A percentile compares a stretch with the other conserved stretches of the same genome.
Evolutionary conservation across 2,888 invertebrate genomes (phyloP).

Genomic region (Adela reaumurella): DNA sequence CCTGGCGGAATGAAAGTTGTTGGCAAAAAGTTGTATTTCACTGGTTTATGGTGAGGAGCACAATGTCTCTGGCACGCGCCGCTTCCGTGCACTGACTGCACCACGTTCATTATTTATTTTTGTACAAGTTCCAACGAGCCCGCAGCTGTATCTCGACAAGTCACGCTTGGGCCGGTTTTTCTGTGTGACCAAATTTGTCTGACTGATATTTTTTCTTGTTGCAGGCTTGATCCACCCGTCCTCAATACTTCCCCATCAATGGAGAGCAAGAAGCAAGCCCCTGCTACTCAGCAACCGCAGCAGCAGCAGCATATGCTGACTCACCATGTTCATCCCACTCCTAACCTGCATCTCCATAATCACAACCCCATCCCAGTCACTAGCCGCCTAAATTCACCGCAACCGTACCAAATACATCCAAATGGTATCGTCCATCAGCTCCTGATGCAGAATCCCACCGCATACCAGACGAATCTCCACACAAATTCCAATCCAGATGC

Average conservation of each 20-base stretch:
- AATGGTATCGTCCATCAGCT: constrained; percentile 57
- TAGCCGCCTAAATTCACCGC: constrained; percentile 32
- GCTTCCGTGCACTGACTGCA: too few species aligned
- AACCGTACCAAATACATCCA: constrained; percentile 41
- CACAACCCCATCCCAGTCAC: constrained; percentile 43
- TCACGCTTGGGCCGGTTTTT: too few species aligned
- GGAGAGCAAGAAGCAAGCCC: constrained; percentile 61
- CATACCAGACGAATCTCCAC: constrained; percentile 20
- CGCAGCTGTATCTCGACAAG: too few species aligned
- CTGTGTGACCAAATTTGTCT: too few species aligned
- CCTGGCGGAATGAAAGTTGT: too few species aligned
- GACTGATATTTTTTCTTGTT: constrained; percentile 32
- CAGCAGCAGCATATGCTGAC: constrained; percentile 38
- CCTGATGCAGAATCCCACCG: constrained; percentile 20
- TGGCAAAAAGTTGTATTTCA: too few species aligned
- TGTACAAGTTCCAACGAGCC: too few species aligned
- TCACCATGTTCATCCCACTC: constrained; percentile 40
- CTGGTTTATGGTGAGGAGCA: too few species aligned
- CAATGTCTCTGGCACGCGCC: too few species aligned
- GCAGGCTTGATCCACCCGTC: constrained; percentile 70
- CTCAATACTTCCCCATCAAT: constrained; percentile 55
- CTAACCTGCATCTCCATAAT: constrained; percentile 40
- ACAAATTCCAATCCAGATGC: constrained; percentile 48
- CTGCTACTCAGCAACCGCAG: constrained; percentile 55
- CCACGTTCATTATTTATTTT: too few species aligned